Evolutionary conservation across 2,113 vertebrate genomes (phyloP), one percentile per base, ranked within the genome.

Genomic region (Gymnogyps californianus): DNA sequence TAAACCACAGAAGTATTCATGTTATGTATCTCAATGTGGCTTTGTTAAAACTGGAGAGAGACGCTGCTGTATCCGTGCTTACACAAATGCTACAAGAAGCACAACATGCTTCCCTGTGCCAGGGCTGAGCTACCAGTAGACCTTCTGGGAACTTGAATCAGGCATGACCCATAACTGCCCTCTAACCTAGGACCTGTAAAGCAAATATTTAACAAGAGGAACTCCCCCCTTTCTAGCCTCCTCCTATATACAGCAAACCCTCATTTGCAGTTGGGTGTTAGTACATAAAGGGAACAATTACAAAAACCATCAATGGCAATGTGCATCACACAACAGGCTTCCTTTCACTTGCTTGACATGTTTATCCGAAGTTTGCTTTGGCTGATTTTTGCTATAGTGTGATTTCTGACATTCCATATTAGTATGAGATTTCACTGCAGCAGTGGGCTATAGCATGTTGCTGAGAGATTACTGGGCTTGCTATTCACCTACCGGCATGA

Each of bases 11-110:
- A 88, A 83, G 89, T 51, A 75, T 94, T 94, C 66, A n/a, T 44
- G 64, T 57, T 91, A 66, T 52, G 36, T 55, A 62, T 55, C 77
- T 97, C 90, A 96, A 74, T 61, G 42, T 61, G 54, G 61, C 82
- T 96, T 94, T 94, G 87, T 67, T 91, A 79, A 85, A 90, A 87
- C n/a, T 36, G 54, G 59, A 92, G 32, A 90, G 72, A 74, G 80
- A 74, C 0, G 0, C 44, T 71, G 62, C 40, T 58, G 21, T 75
- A 96, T 69, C 77, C 32, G 7, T 15, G 49, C 84, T 96, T 76
- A 81, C 25, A 61, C 49, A 75, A 83, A 82, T 0, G 10, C 58
- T 88, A 38, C 14, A 77, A 46, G 83, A 80, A 69, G 57, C 70
- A 90, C 57, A 84, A 40, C 77, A 47, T 3, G 5, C 44, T 62